phyloP scores from a whole-genome alignment of 2,888 invertebrate genomes.

The Ethmia dodecea region DNA sequence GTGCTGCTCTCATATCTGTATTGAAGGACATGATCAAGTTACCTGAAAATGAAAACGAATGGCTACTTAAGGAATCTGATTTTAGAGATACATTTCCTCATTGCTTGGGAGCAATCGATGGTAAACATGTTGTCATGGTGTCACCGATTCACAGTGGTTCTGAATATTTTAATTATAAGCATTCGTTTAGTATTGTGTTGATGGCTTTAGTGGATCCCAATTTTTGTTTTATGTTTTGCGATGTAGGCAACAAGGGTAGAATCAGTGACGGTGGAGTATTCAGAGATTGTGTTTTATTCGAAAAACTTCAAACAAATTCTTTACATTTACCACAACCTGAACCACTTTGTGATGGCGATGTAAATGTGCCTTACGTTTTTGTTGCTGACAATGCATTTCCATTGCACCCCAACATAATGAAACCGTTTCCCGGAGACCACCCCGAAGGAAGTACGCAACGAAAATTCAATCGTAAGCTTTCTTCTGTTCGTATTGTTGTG shows the following conservation, averaged over 20 bases:
- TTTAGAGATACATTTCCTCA: constrained; percentile 10
- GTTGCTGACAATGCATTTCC: constrained; percentile 11
- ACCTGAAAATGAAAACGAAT: constrained; percentile 2
- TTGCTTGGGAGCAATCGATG: constrained; percentile 12
- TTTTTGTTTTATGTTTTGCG: constrained; percentile 9
- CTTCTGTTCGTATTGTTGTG: neutral
- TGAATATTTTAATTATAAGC: constrained; percentile 9
- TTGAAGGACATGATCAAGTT: neutral
- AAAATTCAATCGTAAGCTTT: constrained; percentile 1
- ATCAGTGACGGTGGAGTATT: constrained; percentile 11
- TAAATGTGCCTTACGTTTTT: constrained; percentile 4
- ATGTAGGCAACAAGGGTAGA: constrained; percentile 1
- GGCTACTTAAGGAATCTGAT: constrained; percentile 7
- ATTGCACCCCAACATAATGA: constrained; percentile 6
- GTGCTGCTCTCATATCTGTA: neutral
- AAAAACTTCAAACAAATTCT: neutral
- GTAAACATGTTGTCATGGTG: constrained; percentile 12
- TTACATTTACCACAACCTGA: neutral
- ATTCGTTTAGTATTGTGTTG: constrained; percentile 11
- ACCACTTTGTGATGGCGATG: constrained; percentile 1
- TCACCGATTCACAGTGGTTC: constrained; percentile 11
- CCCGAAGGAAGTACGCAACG: neutral
- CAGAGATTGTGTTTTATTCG: constrained; percentile 1
- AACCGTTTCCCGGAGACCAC: constrained; percentile 5
- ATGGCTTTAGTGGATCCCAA: constrained; percentile 12